A percentile compares a stretch with the other conserved stretches of the same genome.
Conservation (phyloP, 1,140 invertebrate genomes). For the Cydia amplana region DNA sequence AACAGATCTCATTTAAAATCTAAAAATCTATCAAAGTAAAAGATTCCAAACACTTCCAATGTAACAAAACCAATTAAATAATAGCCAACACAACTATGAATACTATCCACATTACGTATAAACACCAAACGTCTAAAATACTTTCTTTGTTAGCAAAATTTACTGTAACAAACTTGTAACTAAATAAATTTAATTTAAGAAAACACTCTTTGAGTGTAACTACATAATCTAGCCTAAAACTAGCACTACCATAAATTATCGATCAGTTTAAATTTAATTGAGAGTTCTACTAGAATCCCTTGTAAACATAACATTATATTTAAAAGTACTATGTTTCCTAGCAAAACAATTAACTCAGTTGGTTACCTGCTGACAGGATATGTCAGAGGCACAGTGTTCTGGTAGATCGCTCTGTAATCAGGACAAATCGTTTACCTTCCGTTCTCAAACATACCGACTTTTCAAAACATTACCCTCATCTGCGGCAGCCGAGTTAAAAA, state of each 20-base stretch:
- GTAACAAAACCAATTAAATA: not conserved
- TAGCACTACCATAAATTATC: slow-evolving; percentile 17
- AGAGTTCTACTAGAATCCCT: slow-evolving; percentile 15
- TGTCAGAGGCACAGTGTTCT: slow-evolving; percentile 77
- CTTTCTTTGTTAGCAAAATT: not conserved
- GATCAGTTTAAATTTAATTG: not conserved
- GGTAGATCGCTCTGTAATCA: slow-evolving; percentile 78
- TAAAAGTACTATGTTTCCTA: slow-evolving; percentile 70
- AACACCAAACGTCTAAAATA: not conserved
- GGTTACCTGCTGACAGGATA: slow-evolving; percentile 79
- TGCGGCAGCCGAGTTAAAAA: not conserved
- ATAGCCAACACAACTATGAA: not conserved
- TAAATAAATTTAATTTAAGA: not conserved
- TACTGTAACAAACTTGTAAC: not conserved
- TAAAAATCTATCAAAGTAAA: not conserved
- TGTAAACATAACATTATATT: slow-evolving; percentile 40
- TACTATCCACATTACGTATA: slow-evolving; percentile 4
- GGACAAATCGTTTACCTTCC: slow-evolving; percentile 61
- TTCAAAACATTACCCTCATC: slow-evolving; percentile 15
- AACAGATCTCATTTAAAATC: not conserved
- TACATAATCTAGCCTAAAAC: slow-evolving; percentile 23
- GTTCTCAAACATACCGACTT: slow-evolving; percentile 35
- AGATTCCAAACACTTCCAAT: not conserved
- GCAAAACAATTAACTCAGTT: slow-evolving; percentile 58
- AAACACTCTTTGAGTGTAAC: not conserved